A percentile compares a stretch with the other conserved stretches of the same genome.
phyloP scores from a whole-genome alignment of 2,888 invertebrate genomes.

The Caenorhabditis japonica region DNA sequence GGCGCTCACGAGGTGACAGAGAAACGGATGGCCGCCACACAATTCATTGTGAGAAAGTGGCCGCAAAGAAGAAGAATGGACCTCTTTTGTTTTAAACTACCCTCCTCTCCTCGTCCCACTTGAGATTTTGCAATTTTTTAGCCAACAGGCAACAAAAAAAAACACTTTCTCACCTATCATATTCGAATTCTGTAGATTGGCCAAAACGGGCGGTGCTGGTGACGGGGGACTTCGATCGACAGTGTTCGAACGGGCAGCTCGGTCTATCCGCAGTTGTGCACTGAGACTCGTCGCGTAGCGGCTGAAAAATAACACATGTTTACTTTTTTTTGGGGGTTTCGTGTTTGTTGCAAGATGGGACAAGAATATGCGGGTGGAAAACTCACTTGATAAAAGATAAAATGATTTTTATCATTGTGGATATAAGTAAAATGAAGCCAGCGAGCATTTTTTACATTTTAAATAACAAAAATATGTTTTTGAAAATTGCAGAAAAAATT shows the following conservation, averaged over 20 bases:
- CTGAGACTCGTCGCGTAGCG: constrained; percentile 70
- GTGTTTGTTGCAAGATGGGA: no score
- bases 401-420: no score
- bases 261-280: constrained; percentile 68
- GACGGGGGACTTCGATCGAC: constrained; percentile 58
- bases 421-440: constrained; percentile 2
- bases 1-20: constrained; percentile 10
- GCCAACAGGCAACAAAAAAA: no score
- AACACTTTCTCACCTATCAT: constrained; percentile 55
- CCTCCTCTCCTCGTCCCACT: constrained; percentile 34
- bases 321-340: no score
- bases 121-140: constrained; percentile 29
- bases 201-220: constrained; percentile 46
- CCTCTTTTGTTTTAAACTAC: constrained; percentile 34
- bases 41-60: constrained; percentile 15
- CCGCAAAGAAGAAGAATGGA: constrained; percentile 3
- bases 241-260: constrained; percentile 44
- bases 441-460: neutral
- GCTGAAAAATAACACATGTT: constrained; percentile 36
- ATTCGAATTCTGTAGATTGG: constrained; percentile 52
- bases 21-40: constrained; percentile 25
- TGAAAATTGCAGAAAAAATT: neutral
- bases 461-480: neutral
- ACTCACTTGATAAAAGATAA: neutral
- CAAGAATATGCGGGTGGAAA: no score